These are phyloP conservation scores for Ursus arctos DNA, from an alignment of 2,113 vertebrate genomes.

Conservation along the genomic window DNA sequence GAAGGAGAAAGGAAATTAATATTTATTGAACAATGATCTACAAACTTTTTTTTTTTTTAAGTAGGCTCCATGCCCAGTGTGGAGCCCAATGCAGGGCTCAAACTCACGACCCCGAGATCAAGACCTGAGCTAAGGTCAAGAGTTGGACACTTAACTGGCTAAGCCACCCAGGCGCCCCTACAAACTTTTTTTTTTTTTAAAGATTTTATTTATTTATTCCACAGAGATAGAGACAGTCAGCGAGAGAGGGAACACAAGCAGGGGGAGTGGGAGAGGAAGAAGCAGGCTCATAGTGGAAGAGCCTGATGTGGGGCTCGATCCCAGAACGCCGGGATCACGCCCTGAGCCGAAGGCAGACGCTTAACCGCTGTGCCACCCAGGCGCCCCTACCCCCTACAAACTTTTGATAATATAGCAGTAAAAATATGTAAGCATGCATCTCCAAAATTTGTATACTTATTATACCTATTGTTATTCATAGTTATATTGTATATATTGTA, in stretches of 20 bases:
- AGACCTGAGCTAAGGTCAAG: neutral
- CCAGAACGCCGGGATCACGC: too few relatives aligned
- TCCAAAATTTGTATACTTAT: conserved; percentile 42
- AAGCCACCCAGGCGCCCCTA: neutral
- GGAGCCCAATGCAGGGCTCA: neutral
- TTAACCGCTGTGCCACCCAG: neutral
- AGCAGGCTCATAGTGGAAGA: too few relatives aligned
- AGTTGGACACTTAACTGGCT: neutral
- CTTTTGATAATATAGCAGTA: conserved; percentile 10
- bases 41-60: neutral
- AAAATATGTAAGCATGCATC: conserved; percentile 1
- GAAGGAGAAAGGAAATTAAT: conserved; percentile 60
- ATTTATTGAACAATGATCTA: conserved; percentile 49
- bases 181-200: neutral
- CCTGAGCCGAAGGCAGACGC: too few relatives aligned
- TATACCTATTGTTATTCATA: neutral
- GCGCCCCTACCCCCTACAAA: neutral
- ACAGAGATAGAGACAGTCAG: too few relatives aligned
- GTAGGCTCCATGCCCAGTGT: neutral
- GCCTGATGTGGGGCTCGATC: too few relatives aligned
- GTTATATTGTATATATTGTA: neutral
- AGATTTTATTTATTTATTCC: too few relatives aligned
- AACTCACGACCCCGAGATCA: neutral
- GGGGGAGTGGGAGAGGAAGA: too few relatives aligned
- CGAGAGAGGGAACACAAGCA: too few relatives aligned